Evolutionary conservation across 2,113 vertebrate species (phyloP), one percentile per base, ranked within the genome.

Genomic region (Rhinoderma darwinii): DNA sequence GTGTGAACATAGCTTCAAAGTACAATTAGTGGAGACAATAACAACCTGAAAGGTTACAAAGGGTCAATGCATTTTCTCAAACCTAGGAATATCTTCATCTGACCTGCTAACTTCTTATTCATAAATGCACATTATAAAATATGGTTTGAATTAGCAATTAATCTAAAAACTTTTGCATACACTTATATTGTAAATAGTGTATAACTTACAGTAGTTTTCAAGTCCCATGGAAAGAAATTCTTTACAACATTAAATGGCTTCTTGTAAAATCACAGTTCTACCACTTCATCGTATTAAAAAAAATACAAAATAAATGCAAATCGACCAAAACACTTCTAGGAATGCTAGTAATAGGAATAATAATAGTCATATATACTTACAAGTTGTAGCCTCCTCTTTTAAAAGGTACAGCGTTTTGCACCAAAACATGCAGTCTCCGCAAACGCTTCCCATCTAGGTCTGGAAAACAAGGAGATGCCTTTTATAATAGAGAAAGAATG

Each of bases 401-500:
- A 18, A 39, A 35, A 14, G 37, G 39, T 12, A 43, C 12, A 27
- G 25, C 15, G 25, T 61, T 32, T 76, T 44, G 70, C 37, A 76
- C 54, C 63, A 3, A 54, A 61, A n/a, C 15, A 32, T 35, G 32
- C 6, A 25, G 43, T 83, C 51, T 76, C 51, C 51, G 12, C 41
- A 27, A 54, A 30, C 68, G 30, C 43, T 76, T 73, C 54, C 35
- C 47, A 61, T 84, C 39, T 11, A 56, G 20, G 51, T 43, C 83
- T 84, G 72, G 4, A 84, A 76, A 44, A 84, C 25, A 76, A 76
- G 25, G 27, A 59, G 54, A 76, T 76, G 83, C 50, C 70, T 54
- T 59, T 54, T 35, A 61, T 43, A 84, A 35, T 59, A 61, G 25
- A 61, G 50, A 76, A 47, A 76, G 70, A 76, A 76, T n/a, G 44